Evolutionary conservation across 2,888 invertebrate species (phyloP), one percentile per base, ranked within the genome.

Genomic region (Zele albiditarsus): DNA sequence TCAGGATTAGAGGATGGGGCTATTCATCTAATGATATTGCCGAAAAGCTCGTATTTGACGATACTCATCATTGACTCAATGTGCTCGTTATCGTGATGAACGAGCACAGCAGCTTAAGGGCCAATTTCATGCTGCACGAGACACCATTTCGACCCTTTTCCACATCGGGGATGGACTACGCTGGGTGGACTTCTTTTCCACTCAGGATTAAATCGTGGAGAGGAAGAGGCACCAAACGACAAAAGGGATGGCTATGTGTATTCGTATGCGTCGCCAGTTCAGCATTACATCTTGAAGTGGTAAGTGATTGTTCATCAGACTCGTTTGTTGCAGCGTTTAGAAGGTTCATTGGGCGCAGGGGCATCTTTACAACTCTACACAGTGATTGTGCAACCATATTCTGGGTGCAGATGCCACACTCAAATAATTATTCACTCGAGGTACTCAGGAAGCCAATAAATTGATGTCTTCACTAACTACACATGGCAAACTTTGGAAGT

Each of bases 51-150:
- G 23, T 78, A 23, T 73, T 78, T 33, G 71, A 23, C 0, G 31
- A 74, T 23, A 67, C 77, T 1, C 79, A 79, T 49, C 25, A 60
- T 0, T 42, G 49, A n/a, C n/a, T n/a, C n/a, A n/a, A n/a, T n/a
- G n/a, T n/a, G n/a, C n/a, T n/a, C n/a, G n/a, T n/a, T n/a, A n/a
- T n/a, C n/a, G n/a, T n/a, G n/a, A n/a, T n/a, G n/a, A n/a, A n/a
- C n/a, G n/a, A n/a, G n/a, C n/a, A n/a, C 63, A 75, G 16, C 79
- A 79, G 53, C 38, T 78, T 8, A 82, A 81, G 82, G 80, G 78
- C 8, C 77, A 80, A 28, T 72, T 82, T 14, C 81, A 80, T 16
- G 2, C n/a, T 10, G 16, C 25, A 6, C 46, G 82, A 31, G n/a
- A 73, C 62, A 16, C 75, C 78, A 16, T 62, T 76, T 10, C 75